Percentiles rank a stretch among this genome's conserved stretches.
phyloP scores from a whole-genome alignment of 1,140 invertebrate genomes.

The Meloidogyne chitwoodi region DNA sequence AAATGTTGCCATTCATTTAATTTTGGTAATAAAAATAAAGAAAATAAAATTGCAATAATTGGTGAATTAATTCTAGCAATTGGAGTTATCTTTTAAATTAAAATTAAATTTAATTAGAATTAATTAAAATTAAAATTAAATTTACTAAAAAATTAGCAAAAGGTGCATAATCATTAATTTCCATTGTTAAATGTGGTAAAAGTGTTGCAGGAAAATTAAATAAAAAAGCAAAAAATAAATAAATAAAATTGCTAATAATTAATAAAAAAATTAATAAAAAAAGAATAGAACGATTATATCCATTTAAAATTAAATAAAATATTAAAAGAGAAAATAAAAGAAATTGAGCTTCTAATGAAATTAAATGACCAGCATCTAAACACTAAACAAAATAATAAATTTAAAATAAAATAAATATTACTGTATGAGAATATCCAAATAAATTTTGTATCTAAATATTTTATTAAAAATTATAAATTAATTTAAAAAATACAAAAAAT shows the following conservation, averaged over 20 bases:
- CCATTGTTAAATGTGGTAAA: slow-evolving; percentile 34
- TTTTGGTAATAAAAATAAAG: slow-evolving; percentile 1
- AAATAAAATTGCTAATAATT: slow-evolving; percentile 14
- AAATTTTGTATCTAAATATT: slow-evolving; percentile 31
- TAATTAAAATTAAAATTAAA: neutral
- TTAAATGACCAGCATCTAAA: slow-evolving; percentile 38
- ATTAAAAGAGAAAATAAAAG: slow-evolving; percentile 27
- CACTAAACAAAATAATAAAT: slow-evolving; percentile 26
- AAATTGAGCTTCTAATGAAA: slow-evolving; percentile 45
- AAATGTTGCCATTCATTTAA: slow-evolving; percentile 9
- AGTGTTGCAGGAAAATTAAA: slow-evolving; percentile 32
- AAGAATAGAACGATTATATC: neutral
- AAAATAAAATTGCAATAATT: neutral
- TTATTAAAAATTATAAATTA: neutral
- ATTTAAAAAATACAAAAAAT: neutral
- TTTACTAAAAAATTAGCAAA: slow-evolving; percentile 35
- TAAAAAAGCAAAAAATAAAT: slow-evolving; percentile 17
- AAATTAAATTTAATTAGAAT: no score
- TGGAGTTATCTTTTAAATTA: neutral
- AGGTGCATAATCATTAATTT: slow-evolving; percentile 16
- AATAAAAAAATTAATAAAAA: slow-evolving; percentile 5
- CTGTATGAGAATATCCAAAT: slow-evolving; percentile 33
- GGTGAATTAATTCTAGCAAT: neutral
- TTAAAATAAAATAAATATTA: slow-evolving; percentile 3
- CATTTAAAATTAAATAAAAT: slow-evolving; percentile 7